Evolutionary conservation across 2,888 invertebrate species (phyloP), one percentile per base, ranked within the genome.

Genomic region (Calliopum simillimum): DNA sequence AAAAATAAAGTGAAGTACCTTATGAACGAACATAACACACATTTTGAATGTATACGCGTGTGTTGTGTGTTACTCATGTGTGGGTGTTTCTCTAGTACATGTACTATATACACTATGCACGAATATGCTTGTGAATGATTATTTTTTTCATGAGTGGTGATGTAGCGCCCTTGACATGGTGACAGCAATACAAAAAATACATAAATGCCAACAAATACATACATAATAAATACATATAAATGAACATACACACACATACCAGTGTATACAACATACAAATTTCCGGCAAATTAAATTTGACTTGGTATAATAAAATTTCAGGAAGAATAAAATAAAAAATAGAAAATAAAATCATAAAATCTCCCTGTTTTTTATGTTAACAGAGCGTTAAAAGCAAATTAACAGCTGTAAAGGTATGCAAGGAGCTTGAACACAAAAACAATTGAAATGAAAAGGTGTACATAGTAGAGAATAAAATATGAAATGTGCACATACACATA

Each of bases 81-180:
- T 16, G 49, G 13, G 49, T 16, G 49, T 49, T 49, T 49, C 13
- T 33, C 13, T 33, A 33, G 33, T 33, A 8, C 33, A 33, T 33
- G 8, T 33, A 33, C 8, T 33, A 3, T 33, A 33, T 33, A 8
- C 8, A 8, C 33, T 8, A 33, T 8, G 33, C 8, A 8, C 8
- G 33, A 33, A 8, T 33, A 6, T 2, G 33, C 8, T 33, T 33
- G 33, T 33, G 33, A 33, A 8, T 64, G 41, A 41, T 8, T 53
- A 43, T 51, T 11, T 64, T n/a, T 33, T 13, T 23, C n/a, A 56
- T 55, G 56, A 53, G 62, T 21, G 43, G 33, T 23, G 11, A 44
- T 58, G 59, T 13, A 25, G 61, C 51, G 69, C 64, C 73, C 73
- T 73, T 73, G 73, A 73, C 70, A 71, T 55, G 70, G 67, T 63